Evolutionary conservation across 2,888 invertebrate genomes (phyloP).

Genomic region (Clusia tigrina): DNA sequence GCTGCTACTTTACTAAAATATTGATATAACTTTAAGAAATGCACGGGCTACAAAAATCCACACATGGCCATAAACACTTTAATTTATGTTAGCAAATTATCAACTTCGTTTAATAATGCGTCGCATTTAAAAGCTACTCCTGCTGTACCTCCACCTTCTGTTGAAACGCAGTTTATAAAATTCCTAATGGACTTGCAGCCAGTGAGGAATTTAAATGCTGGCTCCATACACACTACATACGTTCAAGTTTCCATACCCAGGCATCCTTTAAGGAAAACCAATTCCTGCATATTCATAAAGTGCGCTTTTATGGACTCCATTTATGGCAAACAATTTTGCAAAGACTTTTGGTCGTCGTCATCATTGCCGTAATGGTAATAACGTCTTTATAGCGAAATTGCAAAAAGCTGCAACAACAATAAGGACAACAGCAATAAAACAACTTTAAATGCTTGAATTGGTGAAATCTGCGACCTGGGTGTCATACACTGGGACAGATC

Average conservation of each 20-base stretch:
- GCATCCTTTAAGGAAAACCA: neutral
- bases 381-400: constrained; percentile 28
- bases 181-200: constrained; percentile 14
- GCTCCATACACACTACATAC: neutral
- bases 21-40: too few species aligned
- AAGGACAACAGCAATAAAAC: neutral
- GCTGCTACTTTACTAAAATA: too few species aligned
- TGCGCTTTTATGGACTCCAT: constrained; percentile 44
- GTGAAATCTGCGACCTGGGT: neutral
- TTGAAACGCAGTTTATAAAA: constrained; percentile 27
- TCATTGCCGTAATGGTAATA: neutral
- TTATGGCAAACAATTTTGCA: constrained; percentile 33
- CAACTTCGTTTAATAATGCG: too few species aligned
- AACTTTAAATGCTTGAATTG: constrained; percentile 1
- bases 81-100: constrained; percentile 23
- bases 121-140: neutral
- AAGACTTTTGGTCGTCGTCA: neutral
- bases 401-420: neutral
- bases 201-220: constrained; percentile 21
- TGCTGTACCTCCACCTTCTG: neutral
- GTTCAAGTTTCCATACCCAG: neutral
- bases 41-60: too few species aligned
- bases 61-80: constrained; percentile 24
- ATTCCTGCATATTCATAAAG: constrained; percentile 52
- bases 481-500: too few species aligned